Conservation (phyloP, 2,797 vertebrate genomes). For the Simalia tracyae region DNA sequence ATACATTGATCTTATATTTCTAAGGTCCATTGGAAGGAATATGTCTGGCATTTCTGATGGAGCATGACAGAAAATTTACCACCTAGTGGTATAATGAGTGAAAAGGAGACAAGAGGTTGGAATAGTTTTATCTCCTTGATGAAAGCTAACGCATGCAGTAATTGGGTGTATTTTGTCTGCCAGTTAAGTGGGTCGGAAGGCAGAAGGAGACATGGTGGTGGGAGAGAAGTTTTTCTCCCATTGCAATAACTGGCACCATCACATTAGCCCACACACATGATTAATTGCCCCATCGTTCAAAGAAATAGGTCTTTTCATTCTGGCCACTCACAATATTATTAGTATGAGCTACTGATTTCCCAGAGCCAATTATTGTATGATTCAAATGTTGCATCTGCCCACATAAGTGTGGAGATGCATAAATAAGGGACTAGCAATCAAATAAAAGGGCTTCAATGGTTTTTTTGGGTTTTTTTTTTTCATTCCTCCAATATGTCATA, state of each 20-base stretch:
- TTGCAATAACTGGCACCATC: conserved; percentile 49
- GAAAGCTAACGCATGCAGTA: conserved; percentile 31
- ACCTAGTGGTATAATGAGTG: not conserved
- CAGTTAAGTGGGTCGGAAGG: conserved; percentile 55
- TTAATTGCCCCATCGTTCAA: conserved; percentile 75
- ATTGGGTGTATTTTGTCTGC: conserved; percentile 52
- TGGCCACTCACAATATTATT: conserved; percentile 70
- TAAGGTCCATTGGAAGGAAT: conserved; percentile 27
- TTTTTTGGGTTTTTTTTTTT: not conserved
- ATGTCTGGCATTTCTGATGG: not conserved
- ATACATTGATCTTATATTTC: conserved; percentile 21
- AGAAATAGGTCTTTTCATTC: conserved; percentile 62
- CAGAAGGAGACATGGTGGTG: conserved; percentile 54
- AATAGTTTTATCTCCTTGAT: conserved; percentile 10
- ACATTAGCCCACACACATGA: conserved; percentile 40
- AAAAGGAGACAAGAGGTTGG: conserved; percentile 4
- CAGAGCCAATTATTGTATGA: conserved; percentile 67
- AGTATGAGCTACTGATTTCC: conserved; percentile 73
- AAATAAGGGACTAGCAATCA: conserved; percentile 56
- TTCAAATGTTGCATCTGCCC: conserved; percentile 60
- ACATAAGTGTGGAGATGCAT: conserved; percentile 49
- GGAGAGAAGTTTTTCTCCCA: conserved; percentile 52
- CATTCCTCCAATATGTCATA: conserved; percentile 39
- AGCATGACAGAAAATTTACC: fast-evolving
- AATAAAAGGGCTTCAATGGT: conserved; percentile 46